Percentiles rank a stretch among this genome's conserved stretches.
Evolutionary conservation across 30 jellyfish, hydroid and myxozoan species (phyloP).

Genomic region (Hydra vulgaris): DNA sequence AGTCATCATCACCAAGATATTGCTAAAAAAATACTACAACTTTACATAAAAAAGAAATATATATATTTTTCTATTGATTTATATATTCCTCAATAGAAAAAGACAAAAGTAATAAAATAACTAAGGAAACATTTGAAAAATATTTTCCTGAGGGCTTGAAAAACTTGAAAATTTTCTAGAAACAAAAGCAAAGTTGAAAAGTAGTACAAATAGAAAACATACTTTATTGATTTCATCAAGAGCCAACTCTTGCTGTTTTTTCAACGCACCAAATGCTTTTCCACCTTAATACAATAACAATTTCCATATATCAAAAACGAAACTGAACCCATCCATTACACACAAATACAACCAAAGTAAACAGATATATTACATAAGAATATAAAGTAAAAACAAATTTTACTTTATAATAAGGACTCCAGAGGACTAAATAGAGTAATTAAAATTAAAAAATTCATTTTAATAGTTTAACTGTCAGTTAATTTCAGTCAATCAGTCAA

Average conservation of each 20-base stretch:
- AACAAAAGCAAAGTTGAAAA: not conserved
- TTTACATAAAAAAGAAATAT: no score
- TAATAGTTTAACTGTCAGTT: no score
- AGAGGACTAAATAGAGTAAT: no score
- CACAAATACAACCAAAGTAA: not conserved
- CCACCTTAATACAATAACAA: constrained; percentile 52
- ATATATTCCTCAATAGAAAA: not conserved
- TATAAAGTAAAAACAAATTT: no score
- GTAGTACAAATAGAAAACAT: not conserved
- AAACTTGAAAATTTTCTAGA: no score
- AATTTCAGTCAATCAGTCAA: no score
- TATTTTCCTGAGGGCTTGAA: not conserved
- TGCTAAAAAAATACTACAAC: constrained; percentile 5
- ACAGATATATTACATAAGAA: not conserved
- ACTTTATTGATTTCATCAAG: constrained; percentile 79
- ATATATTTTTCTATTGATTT: no score
- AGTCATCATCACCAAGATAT: constrained; percentile 66
- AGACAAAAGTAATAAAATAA: not conserved
- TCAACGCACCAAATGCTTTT: constrained; percentile 62
- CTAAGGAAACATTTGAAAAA: not conserved
- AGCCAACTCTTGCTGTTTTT: constrained; percentile 40
- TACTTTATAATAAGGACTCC: no score
- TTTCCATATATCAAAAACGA: no score
- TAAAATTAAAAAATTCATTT: no score
- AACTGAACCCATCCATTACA: not conserved